phyloP scores from a whole-genome alignment of 2,888 invertebrate genomes.

The Megalurothrips usitatus region DNA sequence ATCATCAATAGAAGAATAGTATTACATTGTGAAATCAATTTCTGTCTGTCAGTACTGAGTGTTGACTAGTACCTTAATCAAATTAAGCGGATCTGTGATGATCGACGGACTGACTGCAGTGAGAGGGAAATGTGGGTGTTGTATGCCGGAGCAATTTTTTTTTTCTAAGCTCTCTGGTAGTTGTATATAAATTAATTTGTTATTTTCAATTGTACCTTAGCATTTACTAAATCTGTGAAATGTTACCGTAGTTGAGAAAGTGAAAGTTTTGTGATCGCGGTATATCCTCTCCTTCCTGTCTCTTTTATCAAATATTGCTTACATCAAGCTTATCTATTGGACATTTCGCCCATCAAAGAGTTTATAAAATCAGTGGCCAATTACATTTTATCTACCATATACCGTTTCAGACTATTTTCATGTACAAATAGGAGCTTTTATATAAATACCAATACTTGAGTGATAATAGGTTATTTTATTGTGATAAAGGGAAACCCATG shows the following conservation, averaged over 20 bases:
- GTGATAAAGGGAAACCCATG: not conserved
- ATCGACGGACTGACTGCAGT: constrained; percentile 6
- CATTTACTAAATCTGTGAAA: constrained; percentile 6
- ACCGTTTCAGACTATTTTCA: not conserved
- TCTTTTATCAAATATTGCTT: not conserved
- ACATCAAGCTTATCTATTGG: not conserved
- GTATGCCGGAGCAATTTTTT: not conserved
- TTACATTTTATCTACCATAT: not conserved
- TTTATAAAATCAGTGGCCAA: constrained; percentile 9
- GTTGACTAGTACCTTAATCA: constrained; percentile 11
- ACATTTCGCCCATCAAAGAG: not conserved
- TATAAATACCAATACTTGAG: not conserved
- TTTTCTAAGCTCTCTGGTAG: not conserved
- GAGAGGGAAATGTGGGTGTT: not conserved
- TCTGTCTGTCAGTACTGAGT: not conserved
- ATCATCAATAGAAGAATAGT: not conserved
- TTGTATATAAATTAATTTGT: not conserved
- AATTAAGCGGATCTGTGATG: constrained; percentile 24
- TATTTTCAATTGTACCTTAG: not conserved
- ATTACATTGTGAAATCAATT: constrained; percentile 5
- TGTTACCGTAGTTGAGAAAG: not conserved
- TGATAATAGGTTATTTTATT: constrained; percentile 17
- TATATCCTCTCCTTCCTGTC: not conserved
- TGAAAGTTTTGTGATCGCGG: not conserved
- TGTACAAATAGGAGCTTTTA: constrained; percentile 16